These are phyloP conservation scores for Sphaerophoria taeniata DNA, from an alignment of 2,888 invertebrate species.

Conservation along the genomic window DNA sequence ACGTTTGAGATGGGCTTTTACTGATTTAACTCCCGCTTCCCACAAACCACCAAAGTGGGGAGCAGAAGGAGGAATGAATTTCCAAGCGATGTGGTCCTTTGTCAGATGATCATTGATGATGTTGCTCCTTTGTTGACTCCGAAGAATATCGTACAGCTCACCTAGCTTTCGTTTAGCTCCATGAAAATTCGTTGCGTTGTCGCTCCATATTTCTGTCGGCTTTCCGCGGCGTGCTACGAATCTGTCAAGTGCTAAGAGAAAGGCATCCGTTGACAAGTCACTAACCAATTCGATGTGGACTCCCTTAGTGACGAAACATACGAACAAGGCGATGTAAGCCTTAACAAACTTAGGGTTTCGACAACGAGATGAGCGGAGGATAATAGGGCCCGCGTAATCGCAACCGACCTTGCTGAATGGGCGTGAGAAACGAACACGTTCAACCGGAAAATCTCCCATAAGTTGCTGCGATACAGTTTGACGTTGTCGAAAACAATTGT, in stretches of 20 bases:
- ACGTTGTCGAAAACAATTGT: conserved; percentile 5
- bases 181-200: conserved; percentile 1
- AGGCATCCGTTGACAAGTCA: conserved; percentile 6
- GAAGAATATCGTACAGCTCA: background rate
- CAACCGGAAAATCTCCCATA: conserved; percentile 1
- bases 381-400: conserved; percentile 7
- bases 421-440: background rate
- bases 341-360: conserved; percentile 20
- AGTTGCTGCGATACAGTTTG: conserved; percentile 4
- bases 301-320: conserved; percentile 3
- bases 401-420: background rate
- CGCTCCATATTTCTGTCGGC: conserved; percentile 8
- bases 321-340: conserved; percentile 3
- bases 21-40: too few relatives aligned
- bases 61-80: too few relatives aligned
- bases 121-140: background rate
- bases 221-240: conserved; percentile 33
- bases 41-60: too few relatives aligned
- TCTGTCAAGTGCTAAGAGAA: conserved; percentile 22
- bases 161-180: conserved; percentile 6
- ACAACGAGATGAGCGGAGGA: background rate
- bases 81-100: too few relatives aligned
- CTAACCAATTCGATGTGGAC: conserved; percentile 29
- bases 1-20: too few relatives aligned
- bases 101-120: too few relatives aligned